Base-by-base conservation (phyloP, 2,888 invertebrate species). In the Parelbella ahira region DNA sequence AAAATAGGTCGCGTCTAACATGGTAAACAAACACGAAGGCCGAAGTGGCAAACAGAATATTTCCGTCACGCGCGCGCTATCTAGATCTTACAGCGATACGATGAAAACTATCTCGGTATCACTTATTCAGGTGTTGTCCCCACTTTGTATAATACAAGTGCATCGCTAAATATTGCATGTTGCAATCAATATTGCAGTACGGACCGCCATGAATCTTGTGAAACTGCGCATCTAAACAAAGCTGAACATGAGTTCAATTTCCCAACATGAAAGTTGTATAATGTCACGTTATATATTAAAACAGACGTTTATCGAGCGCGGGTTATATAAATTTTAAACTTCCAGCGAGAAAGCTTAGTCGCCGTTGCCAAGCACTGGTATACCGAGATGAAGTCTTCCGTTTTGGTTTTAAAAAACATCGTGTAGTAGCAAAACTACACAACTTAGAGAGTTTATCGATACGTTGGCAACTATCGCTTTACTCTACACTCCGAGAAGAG, bases 201-300 rank as follows among this genome's bases (percentile, higher is more conserved):
- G 33, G 33, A 41, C 39, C 32, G 39, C n/a, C 39, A 39, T 39
- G 23, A 32, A 20, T 20, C 32, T 39, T 39, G 32, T 20, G 39
- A 39, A 32, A 39, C 23, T 19, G 25, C 23, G 32, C 39, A 39
- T 39, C 32, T 39, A 32, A 41, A 41, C 39, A 41, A 41, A 41
- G 20, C 39, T 20, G 39, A 41, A 27, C 39, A 41, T 21, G 39
- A 33, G 33, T 41, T 27, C 9, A 33, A 41, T 41, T 41, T 41
- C 39, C 32, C 39, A 41, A 41, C 32, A 25, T 25, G 15, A 32
- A 30, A 39, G 39, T 30, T 32, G 10, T 11, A 12, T 25, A 7
- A 12, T 32, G 32, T 32, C 25, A 39, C 24, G 24, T 32, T 20
- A 9, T 37, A 8, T 24, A 24, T 7, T 32, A 19, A 8, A 11